Base-by-base conservation (phyloP, 2,888 invertebrate species). In the Linnaemya vulpina region DNA sequence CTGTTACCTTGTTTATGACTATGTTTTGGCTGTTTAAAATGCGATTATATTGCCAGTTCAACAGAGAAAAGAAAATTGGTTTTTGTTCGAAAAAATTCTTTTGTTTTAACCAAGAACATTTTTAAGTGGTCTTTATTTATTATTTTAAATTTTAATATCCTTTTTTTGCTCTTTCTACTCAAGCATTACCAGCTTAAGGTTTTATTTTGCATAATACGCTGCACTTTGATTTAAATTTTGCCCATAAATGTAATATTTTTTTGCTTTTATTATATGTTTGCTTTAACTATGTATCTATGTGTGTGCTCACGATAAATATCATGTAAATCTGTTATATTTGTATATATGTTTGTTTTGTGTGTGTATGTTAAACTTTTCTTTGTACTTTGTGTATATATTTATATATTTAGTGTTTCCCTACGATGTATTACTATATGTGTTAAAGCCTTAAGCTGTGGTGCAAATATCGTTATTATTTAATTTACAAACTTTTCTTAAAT, bases 101-200 rank as follows among this genome's bases (percentile, higher is more conserved):
- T 90, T 89, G 88, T 88, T 49, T 89, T 87, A 88, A 88, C 87
- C 87, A 75, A 40, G 4, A 70, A 67, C 46, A 58, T 13, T 65
- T 55, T 67, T 75, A 75, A 71, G 76, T 71, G 43, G 35, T 76
- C 86, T 68, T 75, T 77, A 65, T 9, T 53, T 77, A 60, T 70
- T 49, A 40, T 65, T 58, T 74, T 75, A 74, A 63, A 58, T 68
- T 79, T 78, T 83, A 67, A 81, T 86, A 80, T 74, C 71, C 40
- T 11, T 40, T 40, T 80, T 75, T 81, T 11, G 17, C 1, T 51
- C 51, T 49, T 53, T 55, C 67, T 35, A 17, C 65, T 58, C 38
- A 20, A 65, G 63, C 65, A 79, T 74, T 58, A 76, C 83, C 78
- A 84, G 82, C 82, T 86, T 75, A 81, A 77, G 84, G 83, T 73